Percentiles rank a stretch among this genome's conserved stretches.
Evolutionary conservation across 2,113 vertebrate species (phyloP).

Genomic region (Perccottus glenii): DNA sequence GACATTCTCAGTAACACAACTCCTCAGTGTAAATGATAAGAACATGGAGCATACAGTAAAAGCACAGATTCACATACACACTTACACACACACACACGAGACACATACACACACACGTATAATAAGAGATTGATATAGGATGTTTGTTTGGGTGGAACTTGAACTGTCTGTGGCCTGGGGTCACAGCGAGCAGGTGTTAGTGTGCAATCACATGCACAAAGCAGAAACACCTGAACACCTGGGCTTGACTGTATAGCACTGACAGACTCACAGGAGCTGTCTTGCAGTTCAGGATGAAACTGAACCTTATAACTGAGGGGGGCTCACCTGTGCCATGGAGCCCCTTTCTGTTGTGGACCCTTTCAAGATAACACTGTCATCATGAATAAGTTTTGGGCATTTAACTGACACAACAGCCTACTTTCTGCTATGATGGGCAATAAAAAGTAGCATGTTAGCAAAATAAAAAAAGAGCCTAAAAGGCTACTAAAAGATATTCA

Average conservation of each 20-base stretch:
- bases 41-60: slow-evolving; percentile 41
- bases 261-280: slow-evolving; percentile 61
- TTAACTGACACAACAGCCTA: slow-evolving; percentile 64
- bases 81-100: not conserved
- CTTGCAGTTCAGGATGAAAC: slow-evolving; percentile 62
- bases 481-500: slow-evolving; percentile 24
- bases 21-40: slow-evolving; percentile 58
- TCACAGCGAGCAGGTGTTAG: slow-evolving; percentile 58
- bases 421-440: slow-evolving; percentile 45
- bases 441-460: slow-evolving; percentile 46
- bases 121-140: slow-evolving; percentile 47
- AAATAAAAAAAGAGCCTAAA: slow-evolving; percentile 31
- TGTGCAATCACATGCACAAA: slow-evolving; percentile 24
- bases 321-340: slow-evolving; percentile 68
- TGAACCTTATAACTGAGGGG: slow-evolving; percentile 55
- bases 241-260: slow-evolving; percentile 36
- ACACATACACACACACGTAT: slow-evolving; percentile 20
- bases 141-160: slow-evolving; percentile 73
- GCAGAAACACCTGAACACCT: slow-evolving; percentile 70
- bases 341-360: slow-evolving; percentile 50
- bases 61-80: slow-evolving; percentile 26
- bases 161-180: slow-evolving; percentile 65
- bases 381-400: slow-evolving; percentile 58
- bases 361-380: slow-evolving; percentile 54
- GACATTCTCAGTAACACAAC: slow-evolving; percentile 62